Conservation (phyloP, 2,888 invertebrate genomes). For the Sinohyriopsis cumingii region DNA sequence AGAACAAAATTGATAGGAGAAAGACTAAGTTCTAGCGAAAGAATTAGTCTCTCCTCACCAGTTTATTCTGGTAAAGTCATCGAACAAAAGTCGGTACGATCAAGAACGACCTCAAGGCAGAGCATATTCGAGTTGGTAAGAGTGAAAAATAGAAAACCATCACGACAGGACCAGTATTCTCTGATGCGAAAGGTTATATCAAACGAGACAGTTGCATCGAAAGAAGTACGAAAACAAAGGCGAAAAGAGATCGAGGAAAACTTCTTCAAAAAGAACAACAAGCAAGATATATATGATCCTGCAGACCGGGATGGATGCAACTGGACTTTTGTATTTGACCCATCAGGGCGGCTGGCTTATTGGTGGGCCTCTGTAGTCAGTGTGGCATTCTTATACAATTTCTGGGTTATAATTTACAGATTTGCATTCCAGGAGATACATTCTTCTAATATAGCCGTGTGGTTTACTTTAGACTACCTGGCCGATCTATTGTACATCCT, state of each 20-base stretch:
- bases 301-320: slow-evolving; percentile 77
- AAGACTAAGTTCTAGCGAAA: slow-evolving; percentile 74
- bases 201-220: slow-evolving; percentile 77
- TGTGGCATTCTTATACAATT: slow-evolving; percentile 71
- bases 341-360: slow-evolving; percentile 87
- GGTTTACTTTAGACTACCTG: slow-evolving; percentile 98
- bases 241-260: slow-evolving; percentile 72
- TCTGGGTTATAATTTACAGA: slow-evolving; percentile 88
- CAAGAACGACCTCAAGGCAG: slow-evolving; percentile 76
- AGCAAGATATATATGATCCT: slow-evolving; percentile 55
- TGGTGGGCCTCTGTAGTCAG: slow-evolving; percentile 72
- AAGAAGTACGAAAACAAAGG: slow-evolving; percentile 73
- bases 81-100: slow-evolving; percentile 69
- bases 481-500: slow-evolving; percentile 96
- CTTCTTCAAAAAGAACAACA: slow-evolving; percentile 67
- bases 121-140: slow-evolving; percentile 83
- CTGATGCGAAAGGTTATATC: slow-evolving; percentile 79
- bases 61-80: slow-evolving; percentile 68
- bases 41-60: slow-evolving; percentile 74
- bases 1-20: slow-evolving; percentile 71
- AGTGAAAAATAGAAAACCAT: slow-evolving; percentile 83
- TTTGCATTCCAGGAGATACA: slow-evolving; percentile 98
- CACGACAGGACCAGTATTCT: slow-evolving; percentile 75
- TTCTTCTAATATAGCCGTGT: slow-evolving; percentile 87
- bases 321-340: slow-evolving; percentile 95